These are phyloP conservation scores for Spisula solida DNA, from an alignment of 2,888 invertebrate genomes.

Conservation along the genomic window DNA sequence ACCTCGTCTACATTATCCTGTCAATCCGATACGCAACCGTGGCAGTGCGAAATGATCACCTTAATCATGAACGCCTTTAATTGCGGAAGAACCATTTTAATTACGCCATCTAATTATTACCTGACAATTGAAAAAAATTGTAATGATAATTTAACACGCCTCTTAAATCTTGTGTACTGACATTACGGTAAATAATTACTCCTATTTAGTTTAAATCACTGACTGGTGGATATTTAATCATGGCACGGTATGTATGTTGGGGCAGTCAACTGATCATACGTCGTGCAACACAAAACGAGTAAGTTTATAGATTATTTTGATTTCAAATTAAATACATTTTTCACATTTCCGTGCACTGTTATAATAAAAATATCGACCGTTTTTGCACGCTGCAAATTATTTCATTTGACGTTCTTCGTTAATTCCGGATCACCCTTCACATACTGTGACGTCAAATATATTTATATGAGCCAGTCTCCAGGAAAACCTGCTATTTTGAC, in stretches of 20 bases:
- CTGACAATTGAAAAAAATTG: conserved; percentile 39
- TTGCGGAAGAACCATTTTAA: conserved; percentile 34
- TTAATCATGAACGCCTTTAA: conserved; percentile 29
- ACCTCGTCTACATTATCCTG: conserved; percentile 1
- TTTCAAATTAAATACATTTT: no score
- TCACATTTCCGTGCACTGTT: no score
- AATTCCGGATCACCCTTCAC: no score
- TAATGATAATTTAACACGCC: conserved; percentile 27
- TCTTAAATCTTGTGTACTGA: conserved; percentile 33
- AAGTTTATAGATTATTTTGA: no score
- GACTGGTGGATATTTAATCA: not conserved
- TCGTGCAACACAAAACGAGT: no score
- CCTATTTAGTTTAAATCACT: not conserved
- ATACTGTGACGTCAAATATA: no score
- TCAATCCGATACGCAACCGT: not conserved
- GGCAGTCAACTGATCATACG: no score
- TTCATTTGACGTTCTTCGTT: no score
- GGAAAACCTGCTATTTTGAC: no score
- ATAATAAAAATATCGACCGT: no score
- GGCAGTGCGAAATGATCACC: not conserved
- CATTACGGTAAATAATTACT: conserved; percentile 39
- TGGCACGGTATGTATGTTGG: not conserved
- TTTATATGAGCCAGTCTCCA: no score
- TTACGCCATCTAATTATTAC: conserved; percentile 33
- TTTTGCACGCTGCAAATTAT: no score